Conservation (phyloP, 2,888 invertebrate genomes). For the Chironomus tentans region DNA sequence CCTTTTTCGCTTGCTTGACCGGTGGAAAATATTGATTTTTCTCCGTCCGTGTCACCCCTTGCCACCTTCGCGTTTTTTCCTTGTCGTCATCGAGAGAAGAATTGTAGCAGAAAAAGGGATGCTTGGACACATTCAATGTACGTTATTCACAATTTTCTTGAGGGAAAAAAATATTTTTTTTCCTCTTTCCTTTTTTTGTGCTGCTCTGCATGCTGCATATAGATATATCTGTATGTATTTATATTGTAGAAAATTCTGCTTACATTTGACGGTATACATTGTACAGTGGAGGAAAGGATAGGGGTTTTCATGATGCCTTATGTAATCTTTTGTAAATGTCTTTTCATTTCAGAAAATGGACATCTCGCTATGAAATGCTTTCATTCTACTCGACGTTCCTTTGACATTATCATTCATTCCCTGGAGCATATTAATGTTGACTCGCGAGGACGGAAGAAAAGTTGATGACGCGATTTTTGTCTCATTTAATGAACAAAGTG, state of each 20-base stretch:
- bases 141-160: background rate
- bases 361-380: background rate
- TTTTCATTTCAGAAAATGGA: background rate
- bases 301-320: background rate
- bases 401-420: too few species aligned
- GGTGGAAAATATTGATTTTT: slow-evolving; percentile 25
- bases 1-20: background rate
- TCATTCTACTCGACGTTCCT: too few species aligned
- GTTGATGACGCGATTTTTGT: too few species aligned
- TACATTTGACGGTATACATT: background rate
- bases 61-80: slow-evolving; percentile 20
- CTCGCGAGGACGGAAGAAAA: too few species aligned
- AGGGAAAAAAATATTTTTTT: background rate
- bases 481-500: too few species aligned
- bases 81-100: background rate
- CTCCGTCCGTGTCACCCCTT: slow-evolving; percentile 12
- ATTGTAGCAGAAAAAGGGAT: background rate
- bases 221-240: too few species aligned
- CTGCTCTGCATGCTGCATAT: background rate
- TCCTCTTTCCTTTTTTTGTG: background rate
- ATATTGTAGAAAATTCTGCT: background rate
- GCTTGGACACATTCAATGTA: background rate
- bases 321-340: background rate
- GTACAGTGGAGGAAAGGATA: background rate
- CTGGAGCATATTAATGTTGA: too few species aligned